Evolutionary conservation across 2,113 vertebrate genomes (phyloP), one percentile per base, ranked within the genome.

Genomic region (Machaerirhynchus nigripectus): DNA sequence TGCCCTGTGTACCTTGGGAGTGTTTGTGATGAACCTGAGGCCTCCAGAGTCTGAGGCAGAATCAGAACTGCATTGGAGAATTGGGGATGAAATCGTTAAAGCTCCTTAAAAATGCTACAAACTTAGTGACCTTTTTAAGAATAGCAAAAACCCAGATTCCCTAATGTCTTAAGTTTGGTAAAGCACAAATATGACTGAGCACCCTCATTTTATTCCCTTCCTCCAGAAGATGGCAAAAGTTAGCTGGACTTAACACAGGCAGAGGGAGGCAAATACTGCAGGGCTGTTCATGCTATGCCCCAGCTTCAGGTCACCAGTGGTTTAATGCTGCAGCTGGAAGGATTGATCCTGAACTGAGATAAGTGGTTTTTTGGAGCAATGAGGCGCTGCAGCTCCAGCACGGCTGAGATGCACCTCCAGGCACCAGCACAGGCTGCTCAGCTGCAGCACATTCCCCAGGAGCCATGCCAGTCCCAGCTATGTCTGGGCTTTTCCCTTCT

Each of bases 211-310:
- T 95, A 88, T 90, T 86, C 39, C n/a, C 37, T 96, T 95, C 56
- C 85, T 89, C 86, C 90, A 96, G 96, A 96, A 96, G 95, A 91
- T 96, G 92, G 95, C 95, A 96, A 96, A 94, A 96, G 70, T 90
- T 92, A 95, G 82, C 92, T 87, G 88, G 76, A 21, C 60, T 86
- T 35, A 17, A 17, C 10, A 9, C 19, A 30, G n/a, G 11, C 7
- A 46, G 74, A 37, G 23, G 79, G 47, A 94, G 44, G 22, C 77
- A 61, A 73, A 33, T 0, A 30, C 14, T 70, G 8, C 68, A n/a
- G 92, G n/a, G 35, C 50, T 55, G 26, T 47, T 63, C 7, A 11
- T 60, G 37, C 71, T 53, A 3, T 57, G 22, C 40, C 73, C 44
- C 61, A 22, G 0, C 73, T 93, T 56, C 81, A 82, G 69, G 61